Evolutionary conservation across 1,140 invertebrate species (phyloP).

Genomic region (Spodoptera frugiperda): DNA sequence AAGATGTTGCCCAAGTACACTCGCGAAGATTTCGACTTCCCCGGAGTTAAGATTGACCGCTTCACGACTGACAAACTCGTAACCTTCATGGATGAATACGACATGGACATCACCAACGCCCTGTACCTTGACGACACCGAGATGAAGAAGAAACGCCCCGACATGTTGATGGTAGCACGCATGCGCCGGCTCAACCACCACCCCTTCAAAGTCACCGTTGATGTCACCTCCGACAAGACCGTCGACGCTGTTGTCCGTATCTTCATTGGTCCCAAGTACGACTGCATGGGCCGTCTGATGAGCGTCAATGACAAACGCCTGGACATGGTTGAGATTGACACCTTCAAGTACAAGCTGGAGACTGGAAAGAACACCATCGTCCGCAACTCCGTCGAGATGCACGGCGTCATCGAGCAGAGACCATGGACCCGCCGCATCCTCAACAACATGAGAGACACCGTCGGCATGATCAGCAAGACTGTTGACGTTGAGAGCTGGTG

Average conservation of each 20-base stretch:
- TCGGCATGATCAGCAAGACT: constrained; percentile 68
- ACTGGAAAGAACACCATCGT: constrained; percentile 89
- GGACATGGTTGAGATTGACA: constrained; percentile 89
- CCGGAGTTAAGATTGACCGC: constrained; percentile 88
- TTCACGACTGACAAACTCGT: constrained; percentile 88
- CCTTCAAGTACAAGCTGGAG: constrained; percentile 88
- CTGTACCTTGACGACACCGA: constrained; percentile 79
- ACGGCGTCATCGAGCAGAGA: constrained; percentile 73
- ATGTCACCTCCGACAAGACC: constrained; percentile 86
- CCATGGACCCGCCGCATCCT: constrained; percentile 69
- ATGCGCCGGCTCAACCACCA: constrained; percentile 87
- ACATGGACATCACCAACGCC: constrained; percentile 89
- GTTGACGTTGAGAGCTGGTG: constrained; percentile 84
- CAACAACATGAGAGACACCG: constrained; percentile 78
- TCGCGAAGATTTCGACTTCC: constrained; percentile 87
- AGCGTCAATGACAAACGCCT: constrained; percentile 87
- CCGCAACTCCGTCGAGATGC: constrained; percentile 77
- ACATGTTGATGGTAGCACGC: constrained; percentile 77
- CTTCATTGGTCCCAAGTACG: constrained; percentile 88
- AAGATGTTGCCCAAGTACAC: constrained; percentile 87
- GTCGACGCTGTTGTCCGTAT: constrained; percentile 86
- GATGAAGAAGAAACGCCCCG: constrained; percentile 79
- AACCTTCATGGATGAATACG: constrained; percentile 91
- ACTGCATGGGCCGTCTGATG: constrained; percentile 84
- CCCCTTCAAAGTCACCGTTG: constrained; percentile 87